phyloP scores from a whole-genome alignment of 2,113 vertebrate genomes.

The Saguinus imperator region DNA sequence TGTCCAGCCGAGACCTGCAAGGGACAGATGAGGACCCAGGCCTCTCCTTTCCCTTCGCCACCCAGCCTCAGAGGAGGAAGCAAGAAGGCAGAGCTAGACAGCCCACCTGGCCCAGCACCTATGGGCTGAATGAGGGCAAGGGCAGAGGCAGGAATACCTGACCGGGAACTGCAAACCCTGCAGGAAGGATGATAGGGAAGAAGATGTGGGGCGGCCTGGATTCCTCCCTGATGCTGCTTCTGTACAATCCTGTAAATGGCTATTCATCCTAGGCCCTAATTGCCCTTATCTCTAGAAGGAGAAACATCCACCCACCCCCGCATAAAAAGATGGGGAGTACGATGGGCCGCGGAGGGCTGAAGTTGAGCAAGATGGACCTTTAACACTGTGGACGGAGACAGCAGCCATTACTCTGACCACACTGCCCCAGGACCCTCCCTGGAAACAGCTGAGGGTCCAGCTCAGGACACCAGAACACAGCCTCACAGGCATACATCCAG shows the following conservation, averaged over 20 bases:
- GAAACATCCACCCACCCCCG: background rate
- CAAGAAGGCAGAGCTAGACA: background rate
- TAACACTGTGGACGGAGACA: background rate
- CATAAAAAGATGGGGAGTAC: background rate
- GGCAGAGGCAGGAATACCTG: background rate
- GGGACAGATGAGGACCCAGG: background rate
- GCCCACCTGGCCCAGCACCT: background rate
- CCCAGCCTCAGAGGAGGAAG: background rate
- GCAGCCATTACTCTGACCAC: constrained; percentile 53
- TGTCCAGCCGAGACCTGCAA: background rate
- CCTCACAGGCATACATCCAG: constrained; percentile 43
- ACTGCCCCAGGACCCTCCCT: constrained; percentile 39
- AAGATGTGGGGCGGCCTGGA: background rate
- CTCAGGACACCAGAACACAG: constrained; percentile 17
- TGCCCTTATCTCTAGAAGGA: background rate
- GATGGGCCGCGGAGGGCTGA: background rate
- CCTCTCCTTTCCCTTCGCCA: background rate
- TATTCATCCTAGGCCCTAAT: background rate
- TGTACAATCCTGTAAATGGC: background rate
- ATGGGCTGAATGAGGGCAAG: background rate
- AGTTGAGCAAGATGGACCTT: background rate
- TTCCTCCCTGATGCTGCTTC: background rate
- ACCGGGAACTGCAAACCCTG: too few relatives aligned
- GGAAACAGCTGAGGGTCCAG: constrained; percentile 55
- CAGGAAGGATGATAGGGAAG: background rate